Evolutionary conservation across 2,888 invertebrate species (phyloP), one percentile per base, ranked within the genome.

Genomic region (Hofmannophila pseudospretella): DNA sequence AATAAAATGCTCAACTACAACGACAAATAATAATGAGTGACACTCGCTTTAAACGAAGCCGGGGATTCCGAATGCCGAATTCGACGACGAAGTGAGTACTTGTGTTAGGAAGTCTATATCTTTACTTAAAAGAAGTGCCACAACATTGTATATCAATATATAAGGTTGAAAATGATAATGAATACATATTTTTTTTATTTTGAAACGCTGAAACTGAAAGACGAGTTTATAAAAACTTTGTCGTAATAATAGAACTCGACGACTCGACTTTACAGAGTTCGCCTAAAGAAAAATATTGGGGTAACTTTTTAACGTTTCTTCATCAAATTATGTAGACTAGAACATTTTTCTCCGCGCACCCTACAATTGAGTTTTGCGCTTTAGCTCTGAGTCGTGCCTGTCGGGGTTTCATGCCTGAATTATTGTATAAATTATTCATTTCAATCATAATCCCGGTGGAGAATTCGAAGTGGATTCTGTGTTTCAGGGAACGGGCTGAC

Each of bases 271-370:
- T 28, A 46, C 50, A 54, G 54, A 49, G 51, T 56, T 53, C 50
- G 50, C 54, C 49, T 48, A 42, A 47, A 45, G 47, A 54, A 59
- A 22, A 55, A 63, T 64, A 66, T 58, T 60, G 57, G 51, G 45
- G 55, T 53, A 67, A 67, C 62, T 67, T 69, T 69, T 67, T 64
- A 68, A 69, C 61, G 54, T 58, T 48, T 56, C 51, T 46, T 62
- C 58, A 57, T 66, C 57, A 65, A 64, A 68, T 68, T 59, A 62
- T 62, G 54, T 57, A 49, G 51, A 51, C 44, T 43, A 42, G 46
- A 44, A 43, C 44, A 44, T 49, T 54, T 51, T 58, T 57, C 58
- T 47, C 49, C 7, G 20, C 12, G 50, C 39, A 44, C 46, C 36
- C 36, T 46, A 37, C 41, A 47, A 48, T 49, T 41, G 52, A 52